A percentile compares a stretch with the other conserved stretches of the same genome.
Conservation (phyloP, 2,888 invertebrate species). For the Trichogramma dendrolimi region DNA sequence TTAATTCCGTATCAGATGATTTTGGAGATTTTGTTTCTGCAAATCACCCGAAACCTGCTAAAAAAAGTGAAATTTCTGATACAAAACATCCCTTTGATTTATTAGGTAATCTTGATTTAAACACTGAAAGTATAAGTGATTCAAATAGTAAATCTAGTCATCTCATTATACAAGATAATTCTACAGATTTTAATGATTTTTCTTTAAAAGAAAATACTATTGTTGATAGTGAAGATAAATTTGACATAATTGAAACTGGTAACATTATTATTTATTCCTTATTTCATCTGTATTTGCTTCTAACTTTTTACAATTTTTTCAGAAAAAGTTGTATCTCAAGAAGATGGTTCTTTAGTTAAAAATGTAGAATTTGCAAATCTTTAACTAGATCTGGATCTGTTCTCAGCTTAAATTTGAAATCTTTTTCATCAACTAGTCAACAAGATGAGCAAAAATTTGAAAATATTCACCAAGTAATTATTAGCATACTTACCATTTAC, state of each 20-base stretch:
- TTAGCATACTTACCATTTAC: slow-evolving; percentile 7
- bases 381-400: slow-evolving; percentile 49
- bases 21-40: slow-evolving; percentile 55
- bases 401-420: slow-evolving; percentile 51
- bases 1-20: slow-evolving; percentile 44
- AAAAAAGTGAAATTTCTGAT: slow-evolving; percentile 21
- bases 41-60: slow-evolving; percentile 35
- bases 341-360: slow-evolving; percentile 48
- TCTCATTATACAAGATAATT: slow-evolving; percentile 39
- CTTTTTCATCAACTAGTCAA: slow-evolving; percentile 44
- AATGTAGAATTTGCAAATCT: slow-evolving; percentile 46
- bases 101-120: slow-evolving; percentile 42
- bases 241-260: slow-evolving; percentile 41
- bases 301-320: slow-evolving; percentile 20
- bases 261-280: slow-evolving; percentile 6
- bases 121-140: slow-evolving; percentile 31
- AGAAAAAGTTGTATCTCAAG: slow-evolving; percentile 45
- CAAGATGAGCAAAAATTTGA: slow-evolving; percentile 45
- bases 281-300: not conserved
- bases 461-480: slow-evolving; percentile 44
- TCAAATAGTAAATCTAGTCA: slow-evolving; percentile 34
- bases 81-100: slow-evolving; percentile 35
- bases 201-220: slow-evolving; percentile 37
- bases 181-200: slow-evolving; percentile 44
- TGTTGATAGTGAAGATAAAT: slow-evolving; percentile 36